Conservation (phyloP, 2,113 vertebrate genomes). For the Phrynosoma platyrhinos region DNA sequence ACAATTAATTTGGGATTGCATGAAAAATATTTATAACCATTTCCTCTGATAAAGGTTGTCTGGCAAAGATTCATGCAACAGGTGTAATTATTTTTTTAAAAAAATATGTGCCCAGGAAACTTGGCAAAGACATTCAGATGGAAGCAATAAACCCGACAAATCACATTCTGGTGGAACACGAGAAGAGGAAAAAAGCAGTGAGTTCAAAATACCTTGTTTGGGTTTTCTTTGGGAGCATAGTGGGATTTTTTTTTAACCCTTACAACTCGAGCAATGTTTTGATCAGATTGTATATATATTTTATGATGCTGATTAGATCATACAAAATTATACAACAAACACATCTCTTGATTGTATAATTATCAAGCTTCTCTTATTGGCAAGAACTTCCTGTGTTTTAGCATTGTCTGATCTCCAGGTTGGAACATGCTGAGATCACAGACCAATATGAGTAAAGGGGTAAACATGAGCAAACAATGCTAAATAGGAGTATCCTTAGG, state of each 20-base stretch:
- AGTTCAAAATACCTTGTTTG: constrained; percentile 57
- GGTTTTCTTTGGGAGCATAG: too few relatives aligned
- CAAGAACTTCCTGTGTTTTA: neutral
- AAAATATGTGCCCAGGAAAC: constrained; percentile 76
- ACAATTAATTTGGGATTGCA: neutral
- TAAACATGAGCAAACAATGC: too few relatives aligned
- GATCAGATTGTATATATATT: constrained; percentile 20
- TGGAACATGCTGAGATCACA: neutral
- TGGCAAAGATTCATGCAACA: constrained; percentile 45
- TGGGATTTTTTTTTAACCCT: neutral
- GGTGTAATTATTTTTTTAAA: constrained; percentile 38
- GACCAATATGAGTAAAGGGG: neutral
- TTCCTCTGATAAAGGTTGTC: constrained; percentile 33
- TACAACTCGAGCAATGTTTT: neutral
- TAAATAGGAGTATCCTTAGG: neutral
- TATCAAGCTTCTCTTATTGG: neutral
- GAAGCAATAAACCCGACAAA: constrained; percentile 84
- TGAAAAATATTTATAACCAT: constrained; percentile 21
- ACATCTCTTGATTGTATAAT: neutral
- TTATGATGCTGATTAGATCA: neutral
- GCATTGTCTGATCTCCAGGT: neutral
- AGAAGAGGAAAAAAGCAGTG: constrained; percentile 85
- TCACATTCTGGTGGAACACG: constrained; percentile 81
- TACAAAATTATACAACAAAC: neutral
- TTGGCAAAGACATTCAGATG: constrained; percentile 86